Percentiles rank a stretch among this genome's conserved stretches.
phyloP scores from a whole-genome alignment of 2,113 vertebrate genomes.

The Lamprotornis superbus region DNA sequence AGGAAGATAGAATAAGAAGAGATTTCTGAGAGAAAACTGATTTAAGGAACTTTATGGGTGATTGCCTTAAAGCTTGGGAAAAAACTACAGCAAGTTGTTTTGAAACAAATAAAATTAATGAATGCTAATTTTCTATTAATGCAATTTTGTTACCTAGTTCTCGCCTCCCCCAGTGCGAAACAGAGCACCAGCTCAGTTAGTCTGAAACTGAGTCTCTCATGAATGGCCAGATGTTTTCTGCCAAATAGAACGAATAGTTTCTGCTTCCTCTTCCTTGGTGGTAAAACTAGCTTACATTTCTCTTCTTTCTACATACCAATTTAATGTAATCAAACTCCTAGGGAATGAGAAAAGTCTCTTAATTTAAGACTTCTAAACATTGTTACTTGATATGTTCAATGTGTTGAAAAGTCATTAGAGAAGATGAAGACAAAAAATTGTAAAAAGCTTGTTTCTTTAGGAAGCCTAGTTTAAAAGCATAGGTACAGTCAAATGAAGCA shows the following conservation, averaged over 20 bases:
- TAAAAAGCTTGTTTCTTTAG: background rate
- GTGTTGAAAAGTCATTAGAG: background rate
- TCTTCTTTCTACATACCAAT: background rate
- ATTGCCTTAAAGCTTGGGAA: background rate
- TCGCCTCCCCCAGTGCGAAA: background rate
- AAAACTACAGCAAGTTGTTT: background rate
- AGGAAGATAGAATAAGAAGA: background rate
- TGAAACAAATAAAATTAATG: background rate
- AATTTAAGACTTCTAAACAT: background rate
- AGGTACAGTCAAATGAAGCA: background rate
- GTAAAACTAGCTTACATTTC: background rate
- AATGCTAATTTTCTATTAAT: background rate
- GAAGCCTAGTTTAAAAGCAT: background rate
- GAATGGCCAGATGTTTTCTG: background rate
- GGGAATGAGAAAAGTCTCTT: background rate
- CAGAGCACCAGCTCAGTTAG: background rate
- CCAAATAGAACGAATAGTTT: background rate
- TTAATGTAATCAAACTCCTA: background rate
- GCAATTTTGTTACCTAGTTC: background rate
- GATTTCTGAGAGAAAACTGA: background rate
- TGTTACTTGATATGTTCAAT: background rate
- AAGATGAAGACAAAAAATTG: background rate
- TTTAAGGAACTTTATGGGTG: background rate
- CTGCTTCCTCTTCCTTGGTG: background rate
- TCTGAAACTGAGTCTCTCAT: background rate